Evolutionary conservation across 92 coral and sea anemone genomes (phyloP).

Genomic region (Epizoanthus illoricatus): DNA sequence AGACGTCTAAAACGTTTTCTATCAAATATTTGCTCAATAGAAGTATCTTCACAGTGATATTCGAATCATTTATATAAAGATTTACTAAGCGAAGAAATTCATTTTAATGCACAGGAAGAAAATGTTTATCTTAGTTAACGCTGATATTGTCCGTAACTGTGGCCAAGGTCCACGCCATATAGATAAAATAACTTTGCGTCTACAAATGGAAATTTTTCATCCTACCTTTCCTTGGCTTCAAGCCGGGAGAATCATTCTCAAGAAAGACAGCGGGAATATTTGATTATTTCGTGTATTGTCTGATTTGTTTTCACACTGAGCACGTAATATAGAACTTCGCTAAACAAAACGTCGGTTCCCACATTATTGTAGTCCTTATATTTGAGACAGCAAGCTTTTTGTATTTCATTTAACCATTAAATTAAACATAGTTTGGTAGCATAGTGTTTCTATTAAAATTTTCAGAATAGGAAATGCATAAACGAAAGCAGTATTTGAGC

Average conservation of each 20-base stretch:
- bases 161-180: constrained; percentile 29
- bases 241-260: constrained; percentile 33
- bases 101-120: not conserved
- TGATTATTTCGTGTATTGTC: not conserved
- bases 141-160: constrained; percentile 8
- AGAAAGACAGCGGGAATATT: constrained; percentile 28
- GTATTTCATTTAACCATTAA: constrained; percentile 24
- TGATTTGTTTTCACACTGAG: constrained; percentile 33
- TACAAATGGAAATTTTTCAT: constrained; percentile 17
- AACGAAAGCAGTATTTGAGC: not conserved
- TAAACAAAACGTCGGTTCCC: constrained; percentile 33
- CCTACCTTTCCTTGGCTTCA: constrained; percentile 33
- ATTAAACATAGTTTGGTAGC: constrained; percentile 16
- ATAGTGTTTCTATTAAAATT: constrained; percentile 8
- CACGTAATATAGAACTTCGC: constrained; percentile 20
- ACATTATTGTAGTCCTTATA: constrained; percentile 35
- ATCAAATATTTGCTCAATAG: not conserved
- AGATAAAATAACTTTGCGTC: constrained; percentile 30
- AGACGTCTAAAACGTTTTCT: too few species aligned
- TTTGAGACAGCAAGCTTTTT: constrained; percentile 9
- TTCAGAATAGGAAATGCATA: not conserved
- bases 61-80: too few species aligned
- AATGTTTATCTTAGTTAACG: constrained; percentile 23
- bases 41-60: not conserved
- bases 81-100: constrained; percentile 6